Evolutionary conservation across 2,797 vertebrate species (phyloP).

Genomic region (Pseudochaenichthys georgianus): DNA sequence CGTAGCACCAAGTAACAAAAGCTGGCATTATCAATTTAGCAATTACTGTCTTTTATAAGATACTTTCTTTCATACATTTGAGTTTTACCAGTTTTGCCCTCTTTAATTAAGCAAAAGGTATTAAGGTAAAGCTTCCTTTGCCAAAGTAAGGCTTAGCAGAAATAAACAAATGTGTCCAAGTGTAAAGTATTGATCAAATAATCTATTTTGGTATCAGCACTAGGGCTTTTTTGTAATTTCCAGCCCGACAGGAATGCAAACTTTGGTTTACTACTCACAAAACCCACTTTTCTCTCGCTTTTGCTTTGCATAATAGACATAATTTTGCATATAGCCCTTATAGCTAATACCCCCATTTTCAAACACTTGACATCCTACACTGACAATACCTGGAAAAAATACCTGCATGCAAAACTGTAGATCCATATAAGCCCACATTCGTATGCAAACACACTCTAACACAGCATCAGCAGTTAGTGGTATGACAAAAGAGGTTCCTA

Average conservation of each 20-base stretch:
- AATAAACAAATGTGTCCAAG: background rate
- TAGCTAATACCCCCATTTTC: conserved; percentile 43
- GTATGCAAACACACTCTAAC: conserved; percentile 45
- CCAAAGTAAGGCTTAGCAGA: background rate
- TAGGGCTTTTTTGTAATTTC: background rate
- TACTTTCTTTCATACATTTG: background rate
- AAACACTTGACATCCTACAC: conserved; percentile 23
- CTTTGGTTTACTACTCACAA: conserved; percentile 5
- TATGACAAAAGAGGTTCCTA: conserved; percentile 30
- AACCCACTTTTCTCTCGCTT: conserved; percentile 3
- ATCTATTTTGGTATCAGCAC: conserved; percentile 4
- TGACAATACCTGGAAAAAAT: conserved; percentile 17
- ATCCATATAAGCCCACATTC: conserved; percentile 29
- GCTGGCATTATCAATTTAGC: too few relatives aligned
- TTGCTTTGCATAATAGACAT: conserved; percentile 43
- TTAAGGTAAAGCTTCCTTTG: background rate
- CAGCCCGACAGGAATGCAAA: background rate
- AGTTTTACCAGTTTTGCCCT: background rate
- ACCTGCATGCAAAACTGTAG: conserved; percentile 16
- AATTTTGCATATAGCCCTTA: conserved; percentile 27
- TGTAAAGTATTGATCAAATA: background rate
- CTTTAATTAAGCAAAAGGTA: background rate
- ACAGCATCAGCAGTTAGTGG: conserved; percentile 33
- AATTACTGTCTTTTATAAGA: background rate
- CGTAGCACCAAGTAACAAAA: too few relatives aligned